Evolutionary conservation across 1,140 invertebrate genomes (phyloP).

Genomic region (Bombus fervidus): DNA sequence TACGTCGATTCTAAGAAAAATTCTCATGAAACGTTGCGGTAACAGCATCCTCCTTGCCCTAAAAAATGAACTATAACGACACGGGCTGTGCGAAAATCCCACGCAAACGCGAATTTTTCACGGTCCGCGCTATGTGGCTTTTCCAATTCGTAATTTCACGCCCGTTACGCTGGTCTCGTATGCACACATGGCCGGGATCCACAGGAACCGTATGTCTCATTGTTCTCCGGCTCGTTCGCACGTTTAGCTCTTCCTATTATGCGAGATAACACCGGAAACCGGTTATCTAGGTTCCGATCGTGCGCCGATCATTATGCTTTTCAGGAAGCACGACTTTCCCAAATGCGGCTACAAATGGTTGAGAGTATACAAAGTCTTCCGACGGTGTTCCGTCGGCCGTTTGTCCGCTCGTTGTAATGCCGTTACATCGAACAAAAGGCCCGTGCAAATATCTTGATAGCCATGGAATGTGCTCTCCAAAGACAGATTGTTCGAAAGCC

Average conservation of each 20-base stretch:
- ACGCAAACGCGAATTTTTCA: conserved; percentile 5
- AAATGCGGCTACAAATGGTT: conserved; percentile 35
- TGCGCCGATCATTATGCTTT: conserved; percentile 70
- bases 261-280: conserved; percentile 63
- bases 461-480: conserved; percentile 25
- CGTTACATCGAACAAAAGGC: conserved; percentile 29
- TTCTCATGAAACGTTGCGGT: neutral
- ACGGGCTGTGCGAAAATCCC: neutral
- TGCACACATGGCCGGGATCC: neutral
- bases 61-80: neutral
- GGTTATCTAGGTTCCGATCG: conserved; percentile 72
- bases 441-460: conserved; percentile 24
- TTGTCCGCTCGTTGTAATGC: conserved; percentile 3
- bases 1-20: neutral
- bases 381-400: neutral
- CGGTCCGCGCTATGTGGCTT: neutral
- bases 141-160: conserved; percentile 30
- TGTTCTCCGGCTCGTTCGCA: conserved; percentile 25
- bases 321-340: conserved; percentile 71
- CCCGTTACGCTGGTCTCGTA: neutral
- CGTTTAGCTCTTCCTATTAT: conserved; percentile 44
- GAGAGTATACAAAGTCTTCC: neutral
- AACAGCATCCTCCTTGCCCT: neutral
- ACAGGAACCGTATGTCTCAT: conserved; percentile 30
- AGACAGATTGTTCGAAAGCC: conserved; percentile 36